phyloP scores from a whole-genome alignment of 2,113 vertebrate genomes.

The Canis aureus region DNA sequence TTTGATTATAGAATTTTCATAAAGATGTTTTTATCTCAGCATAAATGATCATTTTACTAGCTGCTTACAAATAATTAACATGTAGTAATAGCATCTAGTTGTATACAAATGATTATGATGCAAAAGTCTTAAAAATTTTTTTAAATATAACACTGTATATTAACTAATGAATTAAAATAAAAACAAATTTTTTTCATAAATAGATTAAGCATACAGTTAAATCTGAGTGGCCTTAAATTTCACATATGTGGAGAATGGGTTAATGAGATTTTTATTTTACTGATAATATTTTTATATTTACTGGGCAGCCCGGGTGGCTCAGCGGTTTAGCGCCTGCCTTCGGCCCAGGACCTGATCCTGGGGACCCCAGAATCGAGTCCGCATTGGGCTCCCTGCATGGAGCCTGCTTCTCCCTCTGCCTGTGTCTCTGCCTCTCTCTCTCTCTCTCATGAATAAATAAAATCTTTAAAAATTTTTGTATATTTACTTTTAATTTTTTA shows the following conservation, averaged over 20 bases:
- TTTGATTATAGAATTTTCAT: slow-evolving; percentile 47
- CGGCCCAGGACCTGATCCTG: too few relatives aligned
- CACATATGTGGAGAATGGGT: not conserved
- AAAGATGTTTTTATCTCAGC: slow-evolving; percentile 38
- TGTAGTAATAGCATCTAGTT: not conserved
- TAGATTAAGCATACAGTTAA: slow-evolving; percentile 23
- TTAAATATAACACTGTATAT: not conserved
- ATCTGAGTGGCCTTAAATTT: not conserved
- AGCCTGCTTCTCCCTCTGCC: too few relatives aligned
- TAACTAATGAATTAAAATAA: not conserved
- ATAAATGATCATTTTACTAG: slow-evolving; percentile 37
- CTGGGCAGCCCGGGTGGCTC: not conserved
- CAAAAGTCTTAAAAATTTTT: slow-evolving; percentile 4
- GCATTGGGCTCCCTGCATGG: too few relatives aligned
- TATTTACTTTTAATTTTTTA: slow-evolving; percentile 39
- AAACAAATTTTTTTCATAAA: not conserved
- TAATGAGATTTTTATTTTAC: slow-evolving; percentile 32
- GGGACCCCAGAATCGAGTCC: too few relatives aligned
- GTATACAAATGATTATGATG: not conserved
- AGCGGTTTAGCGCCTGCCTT: too few relatives aligned
- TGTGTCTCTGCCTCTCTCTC: too few relatives aligned
- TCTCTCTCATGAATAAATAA: too few relatives aligned
- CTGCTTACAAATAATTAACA: not conserved
- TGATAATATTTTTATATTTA: slow-evolving; percentile 33
- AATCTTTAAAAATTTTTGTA: not conserved